These are phyloP conservation scores for Sanderia malayensis DNA, from an alignment of 30 jellyfish, hydroid and myxozoan genomes.

Conservation along the genomic window DNA sequence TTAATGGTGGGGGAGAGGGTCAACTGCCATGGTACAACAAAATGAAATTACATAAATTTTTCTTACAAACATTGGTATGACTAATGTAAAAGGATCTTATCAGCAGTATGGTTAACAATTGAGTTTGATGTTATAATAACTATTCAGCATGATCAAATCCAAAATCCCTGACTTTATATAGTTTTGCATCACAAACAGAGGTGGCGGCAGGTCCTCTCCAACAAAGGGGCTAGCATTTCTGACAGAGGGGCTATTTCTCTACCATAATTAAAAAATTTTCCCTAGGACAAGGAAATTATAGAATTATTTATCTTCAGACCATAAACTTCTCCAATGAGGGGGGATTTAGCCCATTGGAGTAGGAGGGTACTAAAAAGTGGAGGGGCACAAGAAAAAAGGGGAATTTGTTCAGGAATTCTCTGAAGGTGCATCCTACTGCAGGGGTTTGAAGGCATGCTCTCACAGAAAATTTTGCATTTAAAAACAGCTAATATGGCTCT, in stretches of 20 bases:
- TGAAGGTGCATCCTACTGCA: background rate
- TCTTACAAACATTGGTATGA: background rate
- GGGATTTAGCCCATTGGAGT: background rate
- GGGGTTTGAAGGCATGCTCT: slow-evolving; percentile 6
- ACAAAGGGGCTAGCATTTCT: background rate
- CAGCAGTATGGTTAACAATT: background rate
- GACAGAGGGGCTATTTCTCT: background rate
- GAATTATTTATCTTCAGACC: background rate
- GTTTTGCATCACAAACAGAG: slow-evolving; percentile 1
- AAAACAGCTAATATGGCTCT: background rate
- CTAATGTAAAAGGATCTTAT: slow-evolving; percentile 1
- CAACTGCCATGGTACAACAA: slow-evolving; percentile 1
- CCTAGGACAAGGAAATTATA: background rate
- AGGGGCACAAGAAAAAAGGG: background rate
- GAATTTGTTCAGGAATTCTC: background rate
- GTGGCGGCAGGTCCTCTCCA: slow-evolving; percentile 4
- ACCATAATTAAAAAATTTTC: background rate
- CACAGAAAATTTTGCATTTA: background rate
- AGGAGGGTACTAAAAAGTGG: slow-evolving; percentile 4
- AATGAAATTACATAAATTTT: background rate
- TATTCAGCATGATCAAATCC: background rate
- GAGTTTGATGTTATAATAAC: background rate
- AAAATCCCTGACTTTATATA: background rate
- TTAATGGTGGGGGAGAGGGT: slow-evolving; percentile 6
- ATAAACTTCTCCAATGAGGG: slow-evolving; percentile 1